Evolutionary conservation across 1,140 invertebrate species (phyloP), one percentile per base, ranked within the genome.

Genomic region (Zaprionus inermis): DNA sequence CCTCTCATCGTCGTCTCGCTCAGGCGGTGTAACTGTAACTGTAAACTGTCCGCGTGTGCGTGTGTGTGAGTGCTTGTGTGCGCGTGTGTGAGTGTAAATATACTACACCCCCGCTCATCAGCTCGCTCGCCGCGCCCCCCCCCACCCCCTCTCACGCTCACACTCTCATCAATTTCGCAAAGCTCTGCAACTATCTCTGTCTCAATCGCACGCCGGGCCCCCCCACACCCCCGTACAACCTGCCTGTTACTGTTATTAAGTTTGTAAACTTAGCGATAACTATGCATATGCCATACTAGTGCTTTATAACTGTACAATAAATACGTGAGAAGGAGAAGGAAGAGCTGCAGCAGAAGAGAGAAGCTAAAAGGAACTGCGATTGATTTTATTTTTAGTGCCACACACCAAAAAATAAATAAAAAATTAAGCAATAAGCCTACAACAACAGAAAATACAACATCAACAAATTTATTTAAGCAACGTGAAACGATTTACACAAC

Each of bases 241-340:
- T 34, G 36, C 38, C 44, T 49, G 11, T 56, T 65, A 74, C 59
- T 71, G 68, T 72, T 76, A 72, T 76, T 76, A 76, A 76, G 59
- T 76, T 71, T 76, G 56, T 72, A 59, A 76, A 81, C 72, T 74
- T 74, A 30, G 67, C 36, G 36, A 57, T 54, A 77, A 61, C 55
- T 57, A 71, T 82, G 65, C 80, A 76, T 79, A 83, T 78, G 79
- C 84, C 84, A 88, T 88, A 80, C 79, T 88, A 88, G 83, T 88
- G 83, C 83, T 88, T 86, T 86, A 86, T 89, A 88, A 83, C 84
- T 88, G 83, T 86, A 86, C 82, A 81, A 79, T 88, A 73, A 77
- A 77, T 64, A 82, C 74, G 58, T 28, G 66, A 61, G 36, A 36
- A 77, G 20, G 64, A 32, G 64, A 32, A 51, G 51, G n/a, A 73